A percentile compares a stretch with the other conserved stretches of the same genome.
These are phyloP conservation scores for Drosophila atroscutellata DNA, from an alignment of 2,888 invertebrate species.

Conservation along the genomic window DNA sequence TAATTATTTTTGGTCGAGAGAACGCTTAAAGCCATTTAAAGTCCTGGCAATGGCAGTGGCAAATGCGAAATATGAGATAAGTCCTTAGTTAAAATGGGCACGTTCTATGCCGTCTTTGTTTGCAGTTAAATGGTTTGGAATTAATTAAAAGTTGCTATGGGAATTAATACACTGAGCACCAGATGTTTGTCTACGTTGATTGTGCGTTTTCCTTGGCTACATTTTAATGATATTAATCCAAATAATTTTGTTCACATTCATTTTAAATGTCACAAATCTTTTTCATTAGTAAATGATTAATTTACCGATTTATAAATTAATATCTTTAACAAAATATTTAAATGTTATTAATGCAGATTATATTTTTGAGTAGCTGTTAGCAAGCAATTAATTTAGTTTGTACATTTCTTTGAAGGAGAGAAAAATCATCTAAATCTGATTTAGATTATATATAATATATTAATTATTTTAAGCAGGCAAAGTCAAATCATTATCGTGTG, in stretches of 20 bases:
- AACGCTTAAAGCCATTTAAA: conserved; percentile 43
- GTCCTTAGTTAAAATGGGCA: conserved; percentile 36
- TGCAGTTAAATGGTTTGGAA: conserved; percentile 77
- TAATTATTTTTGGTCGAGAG: conserved; percentile 51
- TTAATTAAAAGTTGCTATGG: conserved; percentile 71
- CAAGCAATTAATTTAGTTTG: too few species aligned
- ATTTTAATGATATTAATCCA: background rate
- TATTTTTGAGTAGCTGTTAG: too few species aligned
- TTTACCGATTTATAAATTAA: background rate
- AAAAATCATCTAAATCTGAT: background rate
- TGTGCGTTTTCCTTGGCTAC: background rate
- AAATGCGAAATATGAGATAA: conserved; percentile 72
- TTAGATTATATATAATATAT: background rate
- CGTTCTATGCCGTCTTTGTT: conserved; percentile 53
- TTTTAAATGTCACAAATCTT: background rate
- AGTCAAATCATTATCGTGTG: background rate
- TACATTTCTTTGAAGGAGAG: too few species aligned
- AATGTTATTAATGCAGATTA: too few species aligned
- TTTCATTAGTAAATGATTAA: background rate
- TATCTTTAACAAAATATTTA: background rate
- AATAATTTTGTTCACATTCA: background rate
- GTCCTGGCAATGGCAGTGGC: conserved; percentile 47
- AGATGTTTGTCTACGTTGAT: conserved; percentile 25
- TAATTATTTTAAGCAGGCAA: too few species aligned
- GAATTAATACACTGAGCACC: conserved; percentile 45